These are phyloP conservation scores for Notothenia coriiceps DNA, from an alignment of 2,113 vertebrate species.

Conservation along the genomic window DNA sequence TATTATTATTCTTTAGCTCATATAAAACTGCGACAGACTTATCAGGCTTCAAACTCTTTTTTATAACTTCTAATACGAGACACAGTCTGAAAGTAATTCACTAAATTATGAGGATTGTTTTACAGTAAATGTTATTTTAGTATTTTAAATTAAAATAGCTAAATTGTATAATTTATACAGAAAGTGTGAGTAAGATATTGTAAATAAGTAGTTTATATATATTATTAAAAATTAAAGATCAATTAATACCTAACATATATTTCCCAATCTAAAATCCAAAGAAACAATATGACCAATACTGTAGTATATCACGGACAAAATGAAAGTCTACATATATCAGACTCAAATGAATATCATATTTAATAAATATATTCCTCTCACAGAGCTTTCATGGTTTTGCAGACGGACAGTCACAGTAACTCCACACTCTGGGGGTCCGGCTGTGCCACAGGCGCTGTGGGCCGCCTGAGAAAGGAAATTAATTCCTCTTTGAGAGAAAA, in stretches of 20 bases:
- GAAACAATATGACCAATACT: neutral
- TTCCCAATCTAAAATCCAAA: constrained; percentile 1
- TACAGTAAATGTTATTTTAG: neutral
- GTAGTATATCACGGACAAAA: neutral
- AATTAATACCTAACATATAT: neutral
- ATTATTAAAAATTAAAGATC: neutral
- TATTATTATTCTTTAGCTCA: neutral
- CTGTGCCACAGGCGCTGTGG: constrained; percentile 69
- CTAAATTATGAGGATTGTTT: neutral
- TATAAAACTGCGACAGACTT: neutral
- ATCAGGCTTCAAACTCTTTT: neutral
- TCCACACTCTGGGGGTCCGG: constrained; percentile 29
- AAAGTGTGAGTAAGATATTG: neutral
- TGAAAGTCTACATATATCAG: neutral
- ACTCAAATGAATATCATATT: neutral
- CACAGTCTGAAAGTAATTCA: neutral
- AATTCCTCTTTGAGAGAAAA: constrained; percentile 84
- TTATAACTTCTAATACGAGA: neutral
- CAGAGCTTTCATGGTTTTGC: constrained; percentile 9
- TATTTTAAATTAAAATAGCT: neutral
- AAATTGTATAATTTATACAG: neutral
- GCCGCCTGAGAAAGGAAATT: constrained; percentile 83
- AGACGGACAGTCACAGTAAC: constrained; percentile 30
- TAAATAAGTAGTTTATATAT: neutral
- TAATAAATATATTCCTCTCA: neutral